A percentile compares a stretch with the other conserved stretches of the same genome.
Evolutionary conservation across 2,888 invertebrate genomes (phyloP).

Genomic region (Sesamia inferens): DNA sequence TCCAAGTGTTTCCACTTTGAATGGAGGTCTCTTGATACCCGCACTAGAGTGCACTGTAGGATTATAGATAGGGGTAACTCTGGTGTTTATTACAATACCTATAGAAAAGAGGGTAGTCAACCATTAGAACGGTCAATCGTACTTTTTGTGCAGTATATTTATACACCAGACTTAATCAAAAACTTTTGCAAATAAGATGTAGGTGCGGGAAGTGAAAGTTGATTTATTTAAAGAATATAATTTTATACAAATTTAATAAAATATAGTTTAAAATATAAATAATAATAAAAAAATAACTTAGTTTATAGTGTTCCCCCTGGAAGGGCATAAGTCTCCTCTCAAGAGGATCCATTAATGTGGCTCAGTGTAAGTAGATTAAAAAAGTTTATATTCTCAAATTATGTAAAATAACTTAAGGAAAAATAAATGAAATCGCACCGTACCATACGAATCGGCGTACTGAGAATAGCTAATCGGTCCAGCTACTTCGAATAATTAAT

Average conservation of each 20-base stretch:
- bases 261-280: too few species aligned
- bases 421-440: slow-evolving; percentile 46
- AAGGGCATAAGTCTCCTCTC: not conserved
- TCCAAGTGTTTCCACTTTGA: slow-evolving; percentile 55
- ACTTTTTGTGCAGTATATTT: not conserved
- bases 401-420: slow-evolving; percentile 16
- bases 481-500: slow-evolving; percentile 81
- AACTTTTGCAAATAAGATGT: not conserved
- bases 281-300: too few species aligned
- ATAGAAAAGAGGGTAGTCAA: not conserved
- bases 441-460: slow-evolving; percentile 61
- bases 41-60: slow-evolving; percentile 46
- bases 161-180: too few species aligned
- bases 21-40: slow-evolving; percentile 59
- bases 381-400: not conserved
- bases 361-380: not conserved
- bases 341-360: not conserved
- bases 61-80: slow-evolving; percentile 3
- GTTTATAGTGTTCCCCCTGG: not conserved
- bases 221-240: not conserved
- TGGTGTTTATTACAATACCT: not conserved
- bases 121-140: not conserved
- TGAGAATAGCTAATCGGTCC: slow-evolving; percentile 74
- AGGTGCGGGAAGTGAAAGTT: not conserved
- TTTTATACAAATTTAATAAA: too few species aligned